phyloP scores from a whole-genome alignment of 2,113 vertebrate species.

The Ranitomeya variabilis region DNA sequence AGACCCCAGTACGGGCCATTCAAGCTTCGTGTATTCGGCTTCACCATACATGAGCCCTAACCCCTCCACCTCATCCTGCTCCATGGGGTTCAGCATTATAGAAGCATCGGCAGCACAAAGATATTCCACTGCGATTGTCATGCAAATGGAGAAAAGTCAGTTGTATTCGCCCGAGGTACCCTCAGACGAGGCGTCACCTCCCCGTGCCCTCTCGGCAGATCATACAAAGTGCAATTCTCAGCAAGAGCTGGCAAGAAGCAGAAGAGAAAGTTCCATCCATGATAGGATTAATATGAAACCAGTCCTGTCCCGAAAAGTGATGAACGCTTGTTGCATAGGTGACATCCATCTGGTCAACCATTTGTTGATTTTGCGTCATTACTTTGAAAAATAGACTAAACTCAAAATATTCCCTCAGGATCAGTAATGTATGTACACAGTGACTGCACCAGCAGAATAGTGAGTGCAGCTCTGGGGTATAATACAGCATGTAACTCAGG shows the following conservation, averaged over 20 bases:
- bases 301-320: not conserved
- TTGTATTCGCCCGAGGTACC: not conserved
- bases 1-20: not conserved
- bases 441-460: no score
- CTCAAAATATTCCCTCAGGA: not conserved
- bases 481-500: no score
- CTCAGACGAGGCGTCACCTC: not conserved
- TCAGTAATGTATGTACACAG: no score
- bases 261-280: not conserved
- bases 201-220: not conserved
- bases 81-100: not conserved
- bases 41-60: not conserved
- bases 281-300: not conserved
- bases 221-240: not conserved
- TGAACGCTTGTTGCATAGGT: not conserved
- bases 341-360: not conserved
- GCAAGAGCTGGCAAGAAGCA: not conserved
- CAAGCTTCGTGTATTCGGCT: not conserved
- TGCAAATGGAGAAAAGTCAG: not conserved
- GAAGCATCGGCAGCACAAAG: not conserved
- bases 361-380: not conserved
- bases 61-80: not conserved
- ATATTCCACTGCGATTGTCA: not conserved
- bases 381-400: not conserved
- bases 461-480: no score